Percentiles rank a stretch among this genome's conserved stretches.
phyloP scores from a whole-genome alignment of 2,888 invertebrate genomes.

The Petrophora chlorosata region DNA sequence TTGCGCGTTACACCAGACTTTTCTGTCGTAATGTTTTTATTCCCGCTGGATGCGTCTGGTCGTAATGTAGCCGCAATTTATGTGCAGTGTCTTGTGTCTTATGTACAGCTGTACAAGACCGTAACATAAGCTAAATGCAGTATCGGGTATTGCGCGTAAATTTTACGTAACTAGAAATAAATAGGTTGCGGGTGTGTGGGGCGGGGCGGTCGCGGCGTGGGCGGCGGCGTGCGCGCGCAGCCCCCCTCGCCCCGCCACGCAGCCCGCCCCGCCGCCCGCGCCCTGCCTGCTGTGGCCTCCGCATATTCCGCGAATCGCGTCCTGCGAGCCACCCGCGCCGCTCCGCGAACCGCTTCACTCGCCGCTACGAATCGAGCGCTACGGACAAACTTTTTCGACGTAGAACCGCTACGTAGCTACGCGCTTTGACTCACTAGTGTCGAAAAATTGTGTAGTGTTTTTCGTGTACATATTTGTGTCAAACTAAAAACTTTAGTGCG shows the following conservation, averaged over 20 bases:
- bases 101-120: slow-evolving; percentile 40
- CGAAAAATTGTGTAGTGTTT: slow-evolving; percentile 64
- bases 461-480: slow-evolving; percentile 59
- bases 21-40: slow-evolving; percentile 3
- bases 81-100: slow-evolving; percentile 35
- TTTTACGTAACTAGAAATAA: slow-evolving; percentile 84
- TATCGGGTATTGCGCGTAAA: slow-evolving; percentile 83
- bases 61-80: slow-evolving; percentile 38
- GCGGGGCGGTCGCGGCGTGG: slow-evolving; percentile 73
- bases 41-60: slow-evolving; percentile 33
- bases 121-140: slow-evolving; percentile 78
- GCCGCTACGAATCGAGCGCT: slow-evolving; percentile 54
- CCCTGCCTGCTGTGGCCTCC: slow-evolving; percentile 51
- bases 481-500: slow-evolving; percentile 66
- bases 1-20: neutral
- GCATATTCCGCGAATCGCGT: slow-evolving; percentile 75
- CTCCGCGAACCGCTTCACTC: slow-evolving; percentile 54
- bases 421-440: slow-evolving; percentile 48
- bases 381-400: slow-evolving; percentile 75
- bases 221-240: slow-evolving; percentile 75
- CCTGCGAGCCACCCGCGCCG: slow-evolving; percentile 75
- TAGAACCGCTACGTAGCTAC: slow-evolving; percentile 60
- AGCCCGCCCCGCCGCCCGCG: slow-evolving; percentile 45
- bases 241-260: slow-evolving; percentile 39
- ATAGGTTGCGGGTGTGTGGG: slow-evolving; percentile 83